These are phyloP conservation scores for Ormyrus rosae DNA, from an alignment of 2,888 invertebrate species.

Conservation along the genomic window DNA sequence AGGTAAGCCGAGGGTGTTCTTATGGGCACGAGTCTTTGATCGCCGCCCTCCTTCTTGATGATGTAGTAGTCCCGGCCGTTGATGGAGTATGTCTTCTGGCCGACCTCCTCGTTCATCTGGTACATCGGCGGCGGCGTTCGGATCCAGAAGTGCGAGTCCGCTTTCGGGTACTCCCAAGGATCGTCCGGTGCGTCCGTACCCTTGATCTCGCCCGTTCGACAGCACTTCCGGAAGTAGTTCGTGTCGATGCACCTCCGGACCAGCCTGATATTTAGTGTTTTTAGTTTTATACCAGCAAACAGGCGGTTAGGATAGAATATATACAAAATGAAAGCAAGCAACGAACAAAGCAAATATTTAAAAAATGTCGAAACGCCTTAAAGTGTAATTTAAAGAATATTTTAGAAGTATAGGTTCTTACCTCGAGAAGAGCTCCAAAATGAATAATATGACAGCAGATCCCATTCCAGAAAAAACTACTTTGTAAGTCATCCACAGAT, in stretches of 20 bases:
- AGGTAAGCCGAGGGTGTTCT: constrained; percentile 87
- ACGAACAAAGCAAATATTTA: too few relatives aligned
- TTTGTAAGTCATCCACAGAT: constrained; percentile 87
- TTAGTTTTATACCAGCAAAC: too few relatives aligned
- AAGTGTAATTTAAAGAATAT: too few relatives aligned
- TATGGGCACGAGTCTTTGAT: constrained; percentile 84
- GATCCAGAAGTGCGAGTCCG: constrained; percentile 45
- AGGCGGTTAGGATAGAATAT: too few relatives aligned
- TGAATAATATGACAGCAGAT: constrained; percentile 81
- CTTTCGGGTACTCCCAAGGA: constrained; percentile 36
- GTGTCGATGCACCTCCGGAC: not conserved
- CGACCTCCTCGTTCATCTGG: constrained; percentile 38
- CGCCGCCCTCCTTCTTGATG: constrained; percentile 79
- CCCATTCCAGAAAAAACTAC: constrained; percentile 85
- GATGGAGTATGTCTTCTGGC: constrained; percentile 71
- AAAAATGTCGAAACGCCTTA: too few relatives aligned
- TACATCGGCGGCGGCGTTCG: constrained; percentile 57
- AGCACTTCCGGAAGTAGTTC: constrained; percentile 23
- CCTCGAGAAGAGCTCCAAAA: constrained; percentile 78
- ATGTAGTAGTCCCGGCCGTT: constrained; percentile 89
- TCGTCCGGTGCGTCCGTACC: not conserved
- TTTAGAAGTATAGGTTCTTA: not conserved
- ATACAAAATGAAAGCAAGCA: too few relatives aligned
- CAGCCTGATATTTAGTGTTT: not conserved
- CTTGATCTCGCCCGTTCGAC: constrained; percentile 10